phyloP scores from a whole-genome alignment of 35 echinoderm and acorn worm genomes.

The Nesometra sesokonis region DNA sequence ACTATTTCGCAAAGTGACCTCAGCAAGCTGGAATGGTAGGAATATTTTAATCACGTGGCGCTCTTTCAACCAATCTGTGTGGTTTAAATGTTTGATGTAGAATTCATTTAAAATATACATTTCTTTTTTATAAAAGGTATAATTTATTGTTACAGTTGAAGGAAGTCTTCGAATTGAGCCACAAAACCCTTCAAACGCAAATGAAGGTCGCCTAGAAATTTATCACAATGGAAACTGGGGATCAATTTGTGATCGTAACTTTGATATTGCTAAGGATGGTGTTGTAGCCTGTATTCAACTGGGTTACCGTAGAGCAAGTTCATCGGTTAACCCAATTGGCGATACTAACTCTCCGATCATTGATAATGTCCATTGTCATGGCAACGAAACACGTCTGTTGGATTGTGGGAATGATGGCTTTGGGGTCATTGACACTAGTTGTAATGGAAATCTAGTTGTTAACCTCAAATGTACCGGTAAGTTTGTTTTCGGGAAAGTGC shows the following conservation, averaged over 20 bases:
- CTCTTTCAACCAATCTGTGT: no score
- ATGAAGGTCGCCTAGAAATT: not conserved
- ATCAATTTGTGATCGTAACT: not conserved
- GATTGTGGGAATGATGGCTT: not conserved
- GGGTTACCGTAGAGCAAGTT: not conserved
- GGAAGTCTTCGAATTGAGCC: not conserved
- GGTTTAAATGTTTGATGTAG: no score
- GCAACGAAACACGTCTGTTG: not conserved
- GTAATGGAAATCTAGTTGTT: not conserved
- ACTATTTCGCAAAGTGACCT: no score
- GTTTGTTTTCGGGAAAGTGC: no score
- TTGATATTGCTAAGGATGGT: not conserved
- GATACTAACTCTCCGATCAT: not conserved
- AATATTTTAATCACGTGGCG: no score
- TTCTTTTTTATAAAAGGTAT: no score
- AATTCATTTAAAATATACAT: no score
- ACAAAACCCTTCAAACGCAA: not conserved
- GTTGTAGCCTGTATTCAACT: not conserved
- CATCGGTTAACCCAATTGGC: not conserved
- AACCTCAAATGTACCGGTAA: not conserved
- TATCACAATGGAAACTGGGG: not conserved
- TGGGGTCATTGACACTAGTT: not conserved
- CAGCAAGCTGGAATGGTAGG: no score
- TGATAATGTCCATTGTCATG: not conserved
- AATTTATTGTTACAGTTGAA: not conserved